Conservation (phyloP, 2,113 vertebrate genomes). For the Protobothrops flavoviridis region DNA sequence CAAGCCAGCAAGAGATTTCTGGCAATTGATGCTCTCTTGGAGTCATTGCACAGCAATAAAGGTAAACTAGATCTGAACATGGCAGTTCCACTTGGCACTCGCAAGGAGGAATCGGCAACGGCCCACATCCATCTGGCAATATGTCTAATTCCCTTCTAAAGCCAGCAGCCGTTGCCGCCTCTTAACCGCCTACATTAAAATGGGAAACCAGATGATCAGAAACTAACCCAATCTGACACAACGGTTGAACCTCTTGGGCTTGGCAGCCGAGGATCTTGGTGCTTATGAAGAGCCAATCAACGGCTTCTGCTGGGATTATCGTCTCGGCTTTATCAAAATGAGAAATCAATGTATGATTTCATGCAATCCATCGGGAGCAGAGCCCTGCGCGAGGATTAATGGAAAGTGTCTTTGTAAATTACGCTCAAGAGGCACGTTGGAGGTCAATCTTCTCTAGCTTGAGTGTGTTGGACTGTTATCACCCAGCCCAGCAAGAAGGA, state of each 20-base stretch:
- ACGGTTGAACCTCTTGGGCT: neutral
- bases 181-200: neutral
- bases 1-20: neutral
- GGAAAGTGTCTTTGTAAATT: neutral
- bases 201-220: neutral
- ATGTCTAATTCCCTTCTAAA: neutral
- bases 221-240: neutral
- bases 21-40: neutral
- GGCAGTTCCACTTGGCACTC: neutral
- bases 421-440: neutral
- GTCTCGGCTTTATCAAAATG: neutral
- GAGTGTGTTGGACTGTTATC: neutral
- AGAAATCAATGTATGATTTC: constrained; percentile 11
- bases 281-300: neutral
- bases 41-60: neutral
- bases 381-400: neutral
- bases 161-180: neutral
- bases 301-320: neutral
- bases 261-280: neutral
- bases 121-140: neutral
- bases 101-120: neutral
- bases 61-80: neutral
- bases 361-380: neutral
- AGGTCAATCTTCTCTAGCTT: neutral
- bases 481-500: neutral